Evolutionary conservation across 2,113 vertebrate species (phyloP).

Genomic region (Thamnophis sirtalis): DNA sequence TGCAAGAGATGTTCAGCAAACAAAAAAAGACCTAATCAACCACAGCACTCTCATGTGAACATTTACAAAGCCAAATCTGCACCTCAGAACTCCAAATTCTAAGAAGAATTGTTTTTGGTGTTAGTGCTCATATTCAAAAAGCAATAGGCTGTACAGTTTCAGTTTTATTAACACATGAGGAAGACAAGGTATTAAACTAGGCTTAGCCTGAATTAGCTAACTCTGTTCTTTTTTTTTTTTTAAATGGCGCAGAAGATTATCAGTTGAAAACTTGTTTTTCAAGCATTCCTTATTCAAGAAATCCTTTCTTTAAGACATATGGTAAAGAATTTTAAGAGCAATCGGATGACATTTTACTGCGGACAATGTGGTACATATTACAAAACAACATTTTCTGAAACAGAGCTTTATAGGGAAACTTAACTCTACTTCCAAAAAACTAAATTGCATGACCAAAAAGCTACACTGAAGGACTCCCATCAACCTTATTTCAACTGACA

Average conservation of each 20-base stretch:
- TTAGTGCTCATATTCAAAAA: background rate
- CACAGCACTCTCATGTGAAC: background rate
- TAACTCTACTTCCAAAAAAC: background rate
- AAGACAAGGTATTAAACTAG: slow-evolving; percentile 5
- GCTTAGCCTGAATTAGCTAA: background rate
- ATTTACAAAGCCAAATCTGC: background rate
- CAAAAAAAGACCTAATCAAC: background rate
- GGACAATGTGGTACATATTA: background rate
- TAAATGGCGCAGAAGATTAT: background rate
- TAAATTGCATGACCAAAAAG: background rate
- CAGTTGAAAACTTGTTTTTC: background rate
- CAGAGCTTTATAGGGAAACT: background rate
- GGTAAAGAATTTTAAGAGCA: background rate
- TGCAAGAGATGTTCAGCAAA: background rate
- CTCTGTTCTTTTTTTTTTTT: background rate
- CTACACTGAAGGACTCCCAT: background rate
- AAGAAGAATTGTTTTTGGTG: background rate
- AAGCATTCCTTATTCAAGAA: background rate
- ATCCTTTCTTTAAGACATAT: background rate
- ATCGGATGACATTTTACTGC: background rate
- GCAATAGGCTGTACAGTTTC: background rate
- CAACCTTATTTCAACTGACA: background rate
- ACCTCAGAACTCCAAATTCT: background rate
- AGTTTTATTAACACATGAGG: background rate
- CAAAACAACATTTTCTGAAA: background rate